Base-by-base conservation (phyloP, 2,888 invertebrate species). In the Dyspetes luteomarginatus region DNA sequence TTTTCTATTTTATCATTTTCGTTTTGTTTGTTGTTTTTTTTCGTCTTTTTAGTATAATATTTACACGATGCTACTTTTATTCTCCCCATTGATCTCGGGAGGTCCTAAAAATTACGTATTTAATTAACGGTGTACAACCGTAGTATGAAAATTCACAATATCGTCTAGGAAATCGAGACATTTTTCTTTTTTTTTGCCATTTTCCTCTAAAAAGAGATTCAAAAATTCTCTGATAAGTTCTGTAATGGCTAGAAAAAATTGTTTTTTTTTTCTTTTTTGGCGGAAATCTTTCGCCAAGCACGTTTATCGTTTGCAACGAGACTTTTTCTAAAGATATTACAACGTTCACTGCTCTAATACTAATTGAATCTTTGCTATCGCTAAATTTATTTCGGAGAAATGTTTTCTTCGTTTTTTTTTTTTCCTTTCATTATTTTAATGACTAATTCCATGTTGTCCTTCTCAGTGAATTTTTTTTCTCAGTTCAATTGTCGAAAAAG, bases 121-220 rank as follows among this genome's bases (percentile, higher is more conserved):
- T 48, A 62, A 76, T 77, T 22, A 69, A 64, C 77, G 68, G 62
- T 26, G 7, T 74, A 19, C 17, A 28, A 67, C 80, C 76, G 77
- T 43, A 72, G 78, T 76, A 76, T 64, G 76, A 76, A 81, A 81
- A 76, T 76, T 81, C 76, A 56, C 67, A 77, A 41, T 73, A 73
- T 73, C 67, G 56, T 72, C 68, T 50, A 69, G 30, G 62, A 12
- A 58, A 65, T 67, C 28, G 58, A 78, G 69, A 56, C 4, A 36
- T 60, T 17, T 15, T 45, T 36, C 36, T 36, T 12, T 72, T 62
- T 52, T 36, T 22, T 52, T 62, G 17, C n/a, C n/a, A 45, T n/a
- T 45, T 26, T 43, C 62, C 30, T 50, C 17, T 64, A 45, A 36
- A 52, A 68, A 48, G 62, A 81, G 28, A 41, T 30, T 73, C 56